phyloP scores from a whole-genome alignment of 2,113 vertebrate species.

The Diphyllodes magnificus region DNA sequence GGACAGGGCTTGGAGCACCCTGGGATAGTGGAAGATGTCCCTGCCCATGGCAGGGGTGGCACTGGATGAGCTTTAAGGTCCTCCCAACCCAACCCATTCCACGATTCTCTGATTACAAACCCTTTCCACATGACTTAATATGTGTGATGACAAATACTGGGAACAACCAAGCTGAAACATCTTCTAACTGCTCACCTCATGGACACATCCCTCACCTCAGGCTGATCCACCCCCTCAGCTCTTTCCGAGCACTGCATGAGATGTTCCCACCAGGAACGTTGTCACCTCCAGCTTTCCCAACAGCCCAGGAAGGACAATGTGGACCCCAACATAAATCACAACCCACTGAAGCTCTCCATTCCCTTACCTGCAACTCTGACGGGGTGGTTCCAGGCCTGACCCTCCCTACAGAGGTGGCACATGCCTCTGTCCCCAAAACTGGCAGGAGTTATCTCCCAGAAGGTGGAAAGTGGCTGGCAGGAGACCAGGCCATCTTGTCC shows the following conservation, averaged over 20 bases:
- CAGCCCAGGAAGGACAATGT: not conserved
- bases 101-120: not conserved
- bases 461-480: not conserved
- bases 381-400: not conserved
- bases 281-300: not conserved
- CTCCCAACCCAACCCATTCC: not conserved
- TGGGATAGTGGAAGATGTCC: not conserved
- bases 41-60: not conserved
- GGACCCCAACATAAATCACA: not conserved
- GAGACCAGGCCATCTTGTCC: not conserved
- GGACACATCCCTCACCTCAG: not conserved
- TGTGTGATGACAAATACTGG: accelerated
- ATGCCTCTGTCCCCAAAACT: not conserved
- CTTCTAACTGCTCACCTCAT: not conserved
- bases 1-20: accelerated
- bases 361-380: not conserved
- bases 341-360: not conserved
- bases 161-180: not conserved
- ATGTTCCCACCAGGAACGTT: accelerated
- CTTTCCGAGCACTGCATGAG: not conserved
- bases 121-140: not conserved
- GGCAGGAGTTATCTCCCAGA: not conserved
- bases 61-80: not conserved
- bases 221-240: not conserved
- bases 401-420: accelerated